phyloP scores from a whole-genome alignment of 2,888 invertebrate species.

The Blastobasis adustella region DNA sequence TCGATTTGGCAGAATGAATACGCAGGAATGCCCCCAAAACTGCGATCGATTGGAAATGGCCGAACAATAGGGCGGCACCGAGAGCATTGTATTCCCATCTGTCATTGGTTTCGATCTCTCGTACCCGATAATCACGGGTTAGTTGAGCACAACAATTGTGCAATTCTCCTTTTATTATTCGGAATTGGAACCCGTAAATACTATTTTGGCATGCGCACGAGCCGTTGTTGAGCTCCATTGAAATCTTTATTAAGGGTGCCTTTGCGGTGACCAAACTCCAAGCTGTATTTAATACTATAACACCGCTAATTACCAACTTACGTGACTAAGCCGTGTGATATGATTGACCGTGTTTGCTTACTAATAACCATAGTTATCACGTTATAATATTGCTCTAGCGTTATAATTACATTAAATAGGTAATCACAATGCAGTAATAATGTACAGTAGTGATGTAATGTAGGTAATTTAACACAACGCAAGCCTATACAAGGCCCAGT shows the following conservation, averaged over 20 bases:
- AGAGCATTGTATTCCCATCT: slow-evolving; percentile 59
- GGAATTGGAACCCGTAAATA: slow-evolving; percentile 44
- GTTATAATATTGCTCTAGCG: too few species aligned
- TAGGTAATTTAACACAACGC: too few species aligned
- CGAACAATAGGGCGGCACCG: slow-evolving; percentile 46
- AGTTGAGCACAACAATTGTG: slow-evolving; percentile 38
- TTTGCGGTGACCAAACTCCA: neutral
- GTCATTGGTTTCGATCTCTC: slow-evolving; percentile 56
- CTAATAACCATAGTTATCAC: too few species aligned
- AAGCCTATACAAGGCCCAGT: too few species aligned
- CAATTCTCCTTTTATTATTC: slow-evolving; percentile 47
- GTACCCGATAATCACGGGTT: slow-evolving; percentile 53
- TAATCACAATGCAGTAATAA: too few species aligned
- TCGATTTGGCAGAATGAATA: slow-evolving; percentile 42
- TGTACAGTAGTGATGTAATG: too few species aligned
- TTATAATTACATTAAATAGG: too few species aligned
- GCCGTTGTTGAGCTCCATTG: slow-evolving; percentile 30
- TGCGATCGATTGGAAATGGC: slow-evolving; percentile 47
- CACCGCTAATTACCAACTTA: too few species aligned
- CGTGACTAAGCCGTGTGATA: too few species aligned
- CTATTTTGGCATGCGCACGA: slow-evolving; percentile 42
- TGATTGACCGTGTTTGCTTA: too few species aligned
- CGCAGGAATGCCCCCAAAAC: slow-evolving; percentile 58
- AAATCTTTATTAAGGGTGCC: neutral
- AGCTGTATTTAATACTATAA: too few species aligned